Conservation (phyloP, 2,797 vertebrate genomes). For the Taenioides sp. region DNA sequence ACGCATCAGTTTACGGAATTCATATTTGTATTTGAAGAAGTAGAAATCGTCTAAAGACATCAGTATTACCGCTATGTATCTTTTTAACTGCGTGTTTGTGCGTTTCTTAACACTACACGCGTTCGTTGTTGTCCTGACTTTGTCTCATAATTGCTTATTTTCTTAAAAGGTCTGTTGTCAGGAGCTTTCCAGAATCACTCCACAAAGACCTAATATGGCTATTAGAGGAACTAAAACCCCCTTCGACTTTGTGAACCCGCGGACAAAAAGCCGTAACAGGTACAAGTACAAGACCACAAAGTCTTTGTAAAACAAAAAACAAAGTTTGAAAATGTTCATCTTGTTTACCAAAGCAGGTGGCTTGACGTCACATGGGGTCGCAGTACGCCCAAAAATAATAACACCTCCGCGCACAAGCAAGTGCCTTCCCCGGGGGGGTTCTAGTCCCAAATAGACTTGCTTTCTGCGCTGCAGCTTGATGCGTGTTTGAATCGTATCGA, state of each 20-base stretch:
- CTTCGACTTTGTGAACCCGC: not conserved
- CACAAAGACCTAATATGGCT: not conserved
- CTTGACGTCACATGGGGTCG: conserved; percentile 85
- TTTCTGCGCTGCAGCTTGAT: conserved; percentile 76
- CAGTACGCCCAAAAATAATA: conserved; percentile 77
- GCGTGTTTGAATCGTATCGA: conserved; percentile 78
- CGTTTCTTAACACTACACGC: not conserved
- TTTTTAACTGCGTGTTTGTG: not conserved
- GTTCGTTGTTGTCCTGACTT: not conserved
- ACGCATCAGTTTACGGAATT: too few species aligned
- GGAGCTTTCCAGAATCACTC: conserved; percentile 17
- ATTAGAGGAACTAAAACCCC: not conserved
- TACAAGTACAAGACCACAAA: not conserved
- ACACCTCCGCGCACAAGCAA: conserved; percentile 71
- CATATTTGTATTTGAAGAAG: not conserved
- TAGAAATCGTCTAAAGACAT: not conserved
- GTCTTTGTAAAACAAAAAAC: conserved; percentile 35
- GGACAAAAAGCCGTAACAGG: not conserved
- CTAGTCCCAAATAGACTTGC: conserved; percentile 81
- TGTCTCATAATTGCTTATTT: not conserved
- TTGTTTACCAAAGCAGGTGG: conserved; percentile 90
- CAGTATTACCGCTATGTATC: not conserved
- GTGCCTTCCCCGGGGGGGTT: conserved; percentile 69
- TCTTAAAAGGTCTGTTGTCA: not conserved
- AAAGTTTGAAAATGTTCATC: conserved; percentile 72